Evolutionary conservation across 2,797 vertebrate species (phyloP).

Genomic region (Microctenopoma lineatum): DNA sequence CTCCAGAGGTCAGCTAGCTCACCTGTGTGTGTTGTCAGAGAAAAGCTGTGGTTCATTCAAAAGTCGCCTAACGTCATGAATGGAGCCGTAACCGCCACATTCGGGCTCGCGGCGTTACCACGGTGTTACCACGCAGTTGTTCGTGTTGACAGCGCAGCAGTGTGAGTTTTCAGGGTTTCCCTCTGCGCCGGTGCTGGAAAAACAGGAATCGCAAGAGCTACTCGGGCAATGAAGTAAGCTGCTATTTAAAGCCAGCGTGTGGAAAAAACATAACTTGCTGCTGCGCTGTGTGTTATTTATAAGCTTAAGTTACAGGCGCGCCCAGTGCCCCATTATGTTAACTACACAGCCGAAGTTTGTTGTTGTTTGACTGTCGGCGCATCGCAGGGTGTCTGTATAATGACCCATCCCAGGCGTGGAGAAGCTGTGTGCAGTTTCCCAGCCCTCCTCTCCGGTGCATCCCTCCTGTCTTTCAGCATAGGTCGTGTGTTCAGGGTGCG

Average conservation of each 20-base stretch:
- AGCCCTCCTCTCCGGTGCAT: background rate
- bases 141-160: background rate
- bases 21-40: background rate
- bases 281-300: background rate
- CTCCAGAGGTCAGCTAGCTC: constrained; percentile 29
- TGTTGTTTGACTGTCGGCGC: too few relatives aligned
- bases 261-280: background rate
- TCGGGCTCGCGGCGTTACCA: background rate
- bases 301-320: constrained; percentile 1
- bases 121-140: background rate
- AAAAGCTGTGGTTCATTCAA: background rate
- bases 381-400: background rate
- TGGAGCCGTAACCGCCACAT: background rate
- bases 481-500: constrained; percentile 34
- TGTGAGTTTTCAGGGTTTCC: constrained; percentile 6
- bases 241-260: constrained; percentile 51
- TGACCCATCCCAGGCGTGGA: constrained; percentile 55
- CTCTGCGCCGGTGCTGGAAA: background rate
- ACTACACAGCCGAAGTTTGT: constrained; percentile 14
- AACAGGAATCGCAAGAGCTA: constrained; percentile 15
- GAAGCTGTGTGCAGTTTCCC: constrained; percentile 33
- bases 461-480: constrained; percentile 9
- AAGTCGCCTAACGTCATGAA: background rate
- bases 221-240: constrained; percentile 24
- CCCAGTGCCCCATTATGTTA: constrained; percentile 25